Evolutionary conservation across 2,113 vertebrate genomes (phyloP), one percentile per base, ranked within the genome.

Genomic region (Calypte anna): DNA sequence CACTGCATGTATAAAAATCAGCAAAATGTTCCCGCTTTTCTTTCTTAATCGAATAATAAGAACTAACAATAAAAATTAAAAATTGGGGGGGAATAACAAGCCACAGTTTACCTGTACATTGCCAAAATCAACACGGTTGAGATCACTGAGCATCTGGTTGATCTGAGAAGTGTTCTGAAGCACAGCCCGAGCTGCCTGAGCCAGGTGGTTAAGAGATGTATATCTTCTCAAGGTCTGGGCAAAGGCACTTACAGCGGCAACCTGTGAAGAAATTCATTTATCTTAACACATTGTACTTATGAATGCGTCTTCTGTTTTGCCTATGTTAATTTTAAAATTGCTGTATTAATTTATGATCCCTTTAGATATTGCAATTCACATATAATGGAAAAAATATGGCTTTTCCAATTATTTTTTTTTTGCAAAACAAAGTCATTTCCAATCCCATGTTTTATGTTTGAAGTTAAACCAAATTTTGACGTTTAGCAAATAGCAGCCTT

Each of bases 141-240:
- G 99, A 98, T 99, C 99, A 33, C 98, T 99, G 92, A 99, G 99
- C 99, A 99, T 99, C 98, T 99, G 99, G 98, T 99, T 99, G 97
- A 99, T 99, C 97, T 99, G 99, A 79, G 99, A 99, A 85, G 99
- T 99, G 97, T 99, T 99, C 98, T 99, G 99, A 61, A 99, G 98
- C 68, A 99, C 99, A 33, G 99, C 99, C 0, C 99, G 99, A 18
- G 99, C 99, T 44, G 99, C 99, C 97, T 99, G 99, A 91, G 99
- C 99, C 98, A 99, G 97, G 96, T 99, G 99, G 98, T 99, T 99
- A 90, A 99, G 98, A 88, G 99, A 99, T 57, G 99, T 99, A 97
- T 99, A 99, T 96, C 99, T 98, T 95, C 99, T 98, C 97, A 99
- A 97, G 78, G 99, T 99, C 98, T 99, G 99, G 33, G 99, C 99